Conservation (phyloP, 64 coral and sea anemone genomes). For the Platygyra sinensis region DNA sequence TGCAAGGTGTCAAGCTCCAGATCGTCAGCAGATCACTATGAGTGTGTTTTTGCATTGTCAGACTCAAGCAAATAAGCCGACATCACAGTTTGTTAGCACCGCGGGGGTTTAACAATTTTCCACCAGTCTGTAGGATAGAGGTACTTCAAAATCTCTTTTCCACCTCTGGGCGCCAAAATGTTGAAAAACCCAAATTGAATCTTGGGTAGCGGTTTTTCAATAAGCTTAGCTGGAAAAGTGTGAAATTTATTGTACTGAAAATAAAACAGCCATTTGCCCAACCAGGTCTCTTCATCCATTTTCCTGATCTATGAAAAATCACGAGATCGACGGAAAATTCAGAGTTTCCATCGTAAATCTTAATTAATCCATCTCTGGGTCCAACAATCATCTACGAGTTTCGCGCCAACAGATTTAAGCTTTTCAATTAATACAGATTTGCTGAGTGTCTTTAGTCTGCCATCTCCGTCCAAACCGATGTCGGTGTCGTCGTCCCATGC, state of each 20-base stretch:
- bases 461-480: neutral
- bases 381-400: neutral
- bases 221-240: neutral
- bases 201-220: neutral
- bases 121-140: slow-evolving; percentile 45
- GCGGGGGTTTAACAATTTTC: slow-evolving; percentile 29
- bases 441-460: neutral
- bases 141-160: slow-evolving; percentile 38
- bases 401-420: neutral
- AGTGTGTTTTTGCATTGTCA: no score
- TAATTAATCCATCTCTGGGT: slow-evolving; percentile 9
- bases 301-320: neutral
- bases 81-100: neutral
- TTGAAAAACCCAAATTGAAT: neutral
- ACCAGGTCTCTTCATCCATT: neutral
- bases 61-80: no score
- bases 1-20: no score
- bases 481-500: slow-evolving; percentile 53
- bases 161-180: neutral
- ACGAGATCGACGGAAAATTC: neutral
- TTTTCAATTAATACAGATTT: slow-evolving; percentile 20
- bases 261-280: slow-evolving; percentile 3
- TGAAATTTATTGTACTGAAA: neutral
- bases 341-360: neutral
- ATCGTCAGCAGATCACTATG: no score